Evolutionary conservation across 2,888 invertebrate genomes (phyloP), one percentile per base, ranked within the genome.

Genomic region (Noctua comes): DNA sequence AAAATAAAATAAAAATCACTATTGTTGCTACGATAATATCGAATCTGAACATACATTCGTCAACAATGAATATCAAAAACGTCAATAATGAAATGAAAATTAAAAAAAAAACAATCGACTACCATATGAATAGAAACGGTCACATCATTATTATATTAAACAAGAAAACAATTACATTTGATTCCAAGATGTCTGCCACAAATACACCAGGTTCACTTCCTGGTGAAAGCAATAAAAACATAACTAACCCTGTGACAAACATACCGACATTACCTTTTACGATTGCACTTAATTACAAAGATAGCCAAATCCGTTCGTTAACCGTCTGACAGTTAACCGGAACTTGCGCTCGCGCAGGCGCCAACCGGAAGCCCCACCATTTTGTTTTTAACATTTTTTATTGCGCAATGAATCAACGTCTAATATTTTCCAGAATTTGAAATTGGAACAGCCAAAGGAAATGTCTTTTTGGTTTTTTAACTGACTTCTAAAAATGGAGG

Each of bases 341-440:
- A 91, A 89, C 86, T 73, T 80, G 85, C 88, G 85, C 82, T 81
- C 85, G 83, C 82, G 90, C 91, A 88, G 81, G 93, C 88, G 93
- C 94, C 94, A 92, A 89, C 92, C 91, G 94, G 94, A 94, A 91
- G 82, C 77, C 77, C 73, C 51, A 88, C 91, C 92, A 93, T 93
- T 86, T 92, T 89, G 89, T 89, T 87, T 85, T 83, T 75, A 79
- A 87, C 70, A 73, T 71, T 68, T 89, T 90, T 92, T 88, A 91
- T 88, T 89, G 82, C 77, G 80, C 88, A 84, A 91, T 92, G 89
- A 91, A 89, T 89, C 86, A 86, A 68, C 71, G 69, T 21, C 54
- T 73, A 76, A 81, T 76, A 80, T 80, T 86, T 79, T 88, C 90
- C 18, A 88, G 24, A 59, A 80, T 79, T 77, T 68, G 69, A 76